Percentiles rank a stretch among this genome's conserved stretches.
Evolutionary conservation across 1,140 invertebrate species (phyloP).

Genomic region (Drosophila dunni): DNA sequence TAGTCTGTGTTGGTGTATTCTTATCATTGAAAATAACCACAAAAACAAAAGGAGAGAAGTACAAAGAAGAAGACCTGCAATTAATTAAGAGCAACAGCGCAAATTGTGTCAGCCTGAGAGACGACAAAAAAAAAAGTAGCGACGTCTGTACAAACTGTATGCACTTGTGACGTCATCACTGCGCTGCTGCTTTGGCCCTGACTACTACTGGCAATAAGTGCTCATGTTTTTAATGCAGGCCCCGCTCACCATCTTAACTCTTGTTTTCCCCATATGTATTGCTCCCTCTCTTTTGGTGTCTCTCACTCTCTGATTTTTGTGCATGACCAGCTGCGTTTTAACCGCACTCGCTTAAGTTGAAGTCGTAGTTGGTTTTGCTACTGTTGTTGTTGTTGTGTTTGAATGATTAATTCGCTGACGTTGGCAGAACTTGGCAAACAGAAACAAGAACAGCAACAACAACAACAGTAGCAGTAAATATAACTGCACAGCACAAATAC

Average conservation of each 20-base stretch:
- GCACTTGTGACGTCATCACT: constrained; percentile 71
- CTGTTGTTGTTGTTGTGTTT: constrained; percentile 27
- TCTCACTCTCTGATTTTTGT: constrained; percentile 5
- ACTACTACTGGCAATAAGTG: constrained; percentile 59
- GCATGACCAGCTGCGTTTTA: constrained; percentile 64
- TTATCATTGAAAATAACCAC: constrained; percentile 57
- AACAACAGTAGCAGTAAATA: constrained; percentile 25
- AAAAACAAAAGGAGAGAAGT: constrained; percentile 27
- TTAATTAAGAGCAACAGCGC: constrained; percentile 65
- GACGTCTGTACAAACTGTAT: constrained; percentile 50
- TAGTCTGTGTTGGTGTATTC: constrained; percentile 12
- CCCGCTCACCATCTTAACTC: background rate
- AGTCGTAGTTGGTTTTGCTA: constrained; percentile 23
- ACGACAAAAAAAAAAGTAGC: constrained; percentile 36
- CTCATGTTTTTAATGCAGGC: constrained; percentile 33
- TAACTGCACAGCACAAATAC: constrained; percentile 16
- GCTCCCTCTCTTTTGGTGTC: constrained; percentile 1
- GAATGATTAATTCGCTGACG: constrained; percentile 80
- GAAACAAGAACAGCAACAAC: constrained; percentile 35
- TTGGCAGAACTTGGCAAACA: constrained; percentile 54
- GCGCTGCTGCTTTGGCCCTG: constrained; percentile 63
- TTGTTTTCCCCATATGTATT: too few relatives aligned
- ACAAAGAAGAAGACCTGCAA: constrained; percentile 57
- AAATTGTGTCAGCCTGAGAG: constrained; percentile 62
- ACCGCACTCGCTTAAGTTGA: constrained; percentile 52